These are phyloP conservation scores for Willisornis vidua DNA, from an alignment of 2,113 vertebrate genomes.

Conservation along the genomic window DNA sequence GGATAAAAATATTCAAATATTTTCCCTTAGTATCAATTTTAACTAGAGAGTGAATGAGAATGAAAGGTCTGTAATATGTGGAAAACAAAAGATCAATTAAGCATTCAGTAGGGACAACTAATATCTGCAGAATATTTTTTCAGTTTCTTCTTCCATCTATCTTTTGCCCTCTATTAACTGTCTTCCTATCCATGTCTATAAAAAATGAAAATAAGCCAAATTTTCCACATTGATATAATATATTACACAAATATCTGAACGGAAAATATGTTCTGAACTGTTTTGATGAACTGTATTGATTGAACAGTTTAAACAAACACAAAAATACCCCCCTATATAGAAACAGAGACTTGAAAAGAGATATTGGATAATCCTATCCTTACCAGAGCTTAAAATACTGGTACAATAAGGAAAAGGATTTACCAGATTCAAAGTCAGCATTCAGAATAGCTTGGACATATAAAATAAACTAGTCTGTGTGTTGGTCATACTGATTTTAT, in stretches of 20 bases:
- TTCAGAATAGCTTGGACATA: background rate
- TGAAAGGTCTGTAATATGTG: conserved; percentile 38
- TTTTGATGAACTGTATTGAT: background rate
- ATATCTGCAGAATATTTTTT: background rate
- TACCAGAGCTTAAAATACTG: background rate
- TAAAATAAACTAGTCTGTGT: background rate
- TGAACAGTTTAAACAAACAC: background rate
- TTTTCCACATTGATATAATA: background rate
- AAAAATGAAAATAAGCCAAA: background rate
- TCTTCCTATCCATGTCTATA: background rate
- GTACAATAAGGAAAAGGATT: background rate
- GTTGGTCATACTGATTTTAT: background rate
- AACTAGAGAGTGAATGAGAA: background rate
- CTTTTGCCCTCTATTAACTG: background rate
- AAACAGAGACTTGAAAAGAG: background rate
- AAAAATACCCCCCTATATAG: background rate
- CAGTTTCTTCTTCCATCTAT: background rate
- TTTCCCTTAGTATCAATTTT: background rate
- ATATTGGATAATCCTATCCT: background rate
- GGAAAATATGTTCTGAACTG: background rate
- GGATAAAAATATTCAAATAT: conserved; percentile 14
- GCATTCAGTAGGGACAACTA: background rate
- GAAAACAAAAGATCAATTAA: conserved; percentile 6
- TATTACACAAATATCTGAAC: background rate
- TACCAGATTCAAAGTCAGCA: background rate